Percentiles rank a stretch among this genome's conserved stretches.
These are phyloP conservation scores for Embidobia sp. DNA, from an alignment of 2,888 invertebrate species.

Conservation along the genomic window DNA sequence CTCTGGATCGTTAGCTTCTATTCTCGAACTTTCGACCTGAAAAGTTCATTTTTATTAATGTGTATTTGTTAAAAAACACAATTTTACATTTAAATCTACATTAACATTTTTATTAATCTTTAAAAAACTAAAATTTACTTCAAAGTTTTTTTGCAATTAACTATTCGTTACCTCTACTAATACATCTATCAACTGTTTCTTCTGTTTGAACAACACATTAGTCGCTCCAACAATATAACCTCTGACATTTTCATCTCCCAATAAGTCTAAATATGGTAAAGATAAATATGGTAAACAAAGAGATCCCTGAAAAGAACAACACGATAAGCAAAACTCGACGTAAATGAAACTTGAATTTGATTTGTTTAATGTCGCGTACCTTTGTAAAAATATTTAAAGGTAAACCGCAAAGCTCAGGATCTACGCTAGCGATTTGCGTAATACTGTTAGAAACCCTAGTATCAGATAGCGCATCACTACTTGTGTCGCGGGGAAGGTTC, in stretches of 20 bases:
- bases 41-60: constrained; percentile 11
- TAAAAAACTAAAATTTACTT: too few relatives aligned
- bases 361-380: constrained; percentile 81
- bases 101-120: too few relatives aligned
- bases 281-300: constrained; percentile 98
- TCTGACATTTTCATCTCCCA: constrained; percentile 92
- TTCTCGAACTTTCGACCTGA: constrained; percentile 90
- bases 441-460: constrained; percentile 84
- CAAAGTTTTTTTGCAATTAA: too few relatives aligned
- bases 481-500: constrained; percentile 87
- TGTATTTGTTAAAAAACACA: too few relatives aligned
- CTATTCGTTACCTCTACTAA: constrained; percentile 87
- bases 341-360: not conserved
- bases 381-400: constrained; percentile 94
- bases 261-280: constrained; percentile 95
- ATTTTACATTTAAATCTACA: too few relatives aligned
- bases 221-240: constrained; percentile 98
- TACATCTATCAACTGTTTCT: constrained; percentile 95
- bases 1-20: constrained; percentile 91
- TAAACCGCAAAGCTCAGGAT: constrained; percentile 90
- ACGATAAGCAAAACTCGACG: not conserved
- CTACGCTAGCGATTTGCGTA: constrained; percentile 85
- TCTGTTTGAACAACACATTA: constrained; percentile 98
- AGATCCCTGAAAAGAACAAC: constrained; percentile 85
- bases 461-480: constrained; percentile 85